Percentiles rank a stretch among this genome's conserved stretches.
Conservation (phyloP, 1,140 invertebrate genomes). For the Eupristina koningsbergeri region DNA sequence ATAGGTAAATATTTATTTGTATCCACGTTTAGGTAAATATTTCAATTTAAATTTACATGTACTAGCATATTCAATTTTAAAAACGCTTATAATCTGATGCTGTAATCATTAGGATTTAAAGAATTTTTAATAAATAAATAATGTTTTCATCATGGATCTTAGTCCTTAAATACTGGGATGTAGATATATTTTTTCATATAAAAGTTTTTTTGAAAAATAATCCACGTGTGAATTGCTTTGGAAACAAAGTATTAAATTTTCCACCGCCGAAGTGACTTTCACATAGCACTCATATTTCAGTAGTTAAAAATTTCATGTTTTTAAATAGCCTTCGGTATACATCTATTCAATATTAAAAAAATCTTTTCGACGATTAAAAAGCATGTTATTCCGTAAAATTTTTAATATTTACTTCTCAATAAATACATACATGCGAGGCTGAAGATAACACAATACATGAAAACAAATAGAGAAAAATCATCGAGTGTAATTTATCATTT, state of each 20-base stretch:
- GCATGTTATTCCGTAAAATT: too few relatives aligned
- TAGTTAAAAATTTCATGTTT: not conserved
- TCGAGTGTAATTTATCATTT: too few relatives aligned
- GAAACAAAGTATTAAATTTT: not conserved
- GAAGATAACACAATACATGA: too few relatives aligned
- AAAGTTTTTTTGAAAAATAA: not conserved
- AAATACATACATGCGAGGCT: too few relatives aligned
- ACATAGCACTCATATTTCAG: not conserved
- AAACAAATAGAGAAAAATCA: too few relatives aligned
- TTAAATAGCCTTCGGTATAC: not conserved
- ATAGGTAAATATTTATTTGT: too few relatives aligned
- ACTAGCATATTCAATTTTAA: too few relatives aligned
- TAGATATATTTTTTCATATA: not conserved
- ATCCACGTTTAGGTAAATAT: too few relatives aligned
- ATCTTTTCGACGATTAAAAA: too few relatives aligned
- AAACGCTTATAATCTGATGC: not conserved
- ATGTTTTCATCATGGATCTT: not conserved
- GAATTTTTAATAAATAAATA: not conserved
- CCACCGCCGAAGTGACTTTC: not conserved
- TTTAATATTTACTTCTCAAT: too few relatives aligned
- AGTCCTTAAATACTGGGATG: not conserved
- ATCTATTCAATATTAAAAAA: not conserved
- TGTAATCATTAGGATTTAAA: not conserved
- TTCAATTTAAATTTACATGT: not conserved
- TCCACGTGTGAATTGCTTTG: not conserved